phyloP scores from a whole-genome alignment of 2,888 invertebrate genomes.

The Ochlodes sylvanus region DNA sequence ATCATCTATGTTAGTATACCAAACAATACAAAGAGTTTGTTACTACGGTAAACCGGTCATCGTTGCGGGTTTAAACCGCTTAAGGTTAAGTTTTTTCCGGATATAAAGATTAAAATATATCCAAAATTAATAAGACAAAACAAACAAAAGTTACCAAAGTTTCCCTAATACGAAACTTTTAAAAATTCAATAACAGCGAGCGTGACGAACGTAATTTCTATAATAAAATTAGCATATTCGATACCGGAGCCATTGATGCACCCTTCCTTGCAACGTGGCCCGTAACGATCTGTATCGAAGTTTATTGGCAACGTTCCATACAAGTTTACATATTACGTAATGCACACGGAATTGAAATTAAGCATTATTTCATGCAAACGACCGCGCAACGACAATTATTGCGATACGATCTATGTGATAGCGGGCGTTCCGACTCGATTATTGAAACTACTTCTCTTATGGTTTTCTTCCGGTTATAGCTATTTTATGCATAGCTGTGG shows the following conservation, averaged over 20 bases:
- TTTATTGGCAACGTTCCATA: slow-evolving; percentile 74
- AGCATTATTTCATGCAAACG: slow-evolving; percentile 80
- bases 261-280: slow-evolving; percentile 54
- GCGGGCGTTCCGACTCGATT: slow-evolving; percentile 56
- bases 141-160: not conserved
- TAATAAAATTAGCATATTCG: slow-evolving; percentile 83
- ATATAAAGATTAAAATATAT: no score
- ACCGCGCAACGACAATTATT: slow-evolving; percentile 66
- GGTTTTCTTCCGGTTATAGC: slow-evolving; percentile 10
- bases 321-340: slow-evolving; percentile 70
- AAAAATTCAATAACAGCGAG: slow-evolving; percentile 47
- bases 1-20: no score
- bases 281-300: slow-evolving; percentile 65
- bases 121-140: not conserved
- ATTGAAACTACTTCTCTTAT: slow-evolving; percentile 52
- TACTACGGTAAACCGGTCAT: no score
- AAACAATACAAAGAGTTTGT: no score
- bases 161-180: slow-evolving; percentile 31
- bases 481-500: not conserved
- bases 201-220: slow-evolving; percentile 73
- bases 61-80: no score
- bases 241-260: slow-evolving; percentile 71
- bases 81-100: no score
- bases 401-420: slow-evolving; percentile 63
- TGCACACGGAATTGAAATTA: slow-evolving; percentile 77